These are phyloP conservation scores for Macropus fuliginosus DNA, from an alignment of 2,797 vertebrate species.

Conservation along the genomic window DNA sequence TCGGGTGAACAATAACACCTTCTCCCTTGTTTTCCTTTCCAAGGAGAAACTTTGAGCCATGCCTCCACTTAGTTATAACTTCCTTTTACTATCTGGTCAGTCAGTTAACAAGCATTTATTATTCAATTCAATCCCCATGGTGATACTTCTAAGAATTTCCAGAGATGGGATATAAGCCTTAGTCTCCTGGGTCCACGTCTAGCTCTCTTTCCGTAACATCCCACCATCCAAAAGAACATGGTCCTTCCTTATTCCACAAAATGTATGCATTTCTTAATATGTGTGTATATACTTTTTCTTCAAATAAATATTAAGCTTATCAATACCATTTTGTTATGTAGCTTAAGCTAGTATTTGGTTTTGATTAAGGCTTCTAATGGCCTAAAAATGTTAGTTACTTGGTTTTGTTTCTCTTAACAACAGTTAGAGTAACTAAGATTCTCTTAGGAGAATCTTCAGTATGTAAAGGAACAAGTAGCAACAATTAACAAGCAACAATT, in stretches of 20 bases:
- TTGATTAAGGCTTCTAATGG: constrained; percentile 35
- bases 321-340: background rate
- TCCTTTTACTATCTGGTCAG: background rate
- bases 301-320: constrained; percentile 37
- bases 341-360: background rate
- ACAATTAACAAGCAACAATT: background rate
- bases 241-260: background rate
- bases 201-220: background rate
- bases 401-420: background rate
- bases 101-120: background rate
- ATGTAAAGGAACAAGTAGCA: background rate
- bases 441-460: background rate
- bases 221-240: background rate
- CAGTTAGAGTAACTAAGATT: background rate
- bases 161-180: background rate
- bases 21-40: background rate
- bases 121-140: background rate
- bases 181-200: background rate
- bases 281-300: background rate
- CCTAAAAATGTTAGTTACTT: constrained; percentile 45
- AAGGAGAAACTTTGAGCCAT: background rate
- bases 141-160: background rate
- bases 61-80: background rate
- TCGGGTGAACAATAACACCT: background rate
- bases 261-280: background rate